Conservation (phyloP, 2,888 invertebrate species). For the Lasius fuliginosus region DNA sequence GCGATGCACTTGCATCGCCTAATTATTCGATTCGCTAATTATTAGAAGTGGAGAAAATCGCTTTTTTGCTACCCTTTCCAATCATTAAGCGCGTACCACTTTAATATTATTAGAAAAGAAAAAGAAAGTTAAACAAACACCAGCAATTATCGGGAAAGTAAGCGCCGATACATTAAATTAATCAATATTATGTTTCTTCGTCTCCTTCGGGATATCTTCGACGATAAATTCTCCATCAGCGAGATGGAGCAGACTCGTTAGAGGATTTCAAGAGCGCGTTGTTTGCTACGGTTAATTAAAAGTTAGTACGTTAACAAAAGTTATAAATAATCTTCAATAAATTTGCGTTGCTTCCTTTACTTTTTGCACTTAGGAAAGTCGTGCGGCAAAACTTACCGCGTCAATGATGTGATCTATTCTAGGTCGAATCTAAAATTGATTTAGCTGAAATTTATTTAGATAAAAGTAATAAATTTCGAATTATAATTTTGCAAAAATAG, state of each 20-base stretch:
- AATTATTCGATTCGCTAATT: constrained; percentile 17
- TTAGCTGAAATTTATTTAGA: constrained; percentile 5
- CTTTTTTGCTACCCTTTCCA: constrained; percentile 49
- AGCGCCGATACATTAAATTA: constrained; percentile 41
- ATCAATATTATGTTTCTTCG: constrained; percentile 50
- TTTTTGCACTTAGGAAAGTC: constrained; percentile 14
- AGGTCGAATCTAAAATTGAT: background rate
- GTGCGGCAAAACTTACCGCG: background rate
- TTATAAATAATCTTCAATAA: constrained; percentile 3
- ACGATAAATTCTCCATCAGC: background rate
- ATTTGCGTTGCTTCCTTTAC: background rate
- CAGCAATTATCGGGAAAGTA: constrained; percentile 62
- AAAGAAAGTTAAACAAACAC: constrained; percentile 74
- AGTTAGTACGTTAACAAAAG: constrained; percentile 13
- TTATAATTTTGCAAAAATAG: background rate
- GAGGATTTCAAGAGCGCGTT: background rate
- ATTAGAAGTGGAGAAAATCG: constrained; percentile 27
- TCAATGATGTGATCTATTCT: background rate
- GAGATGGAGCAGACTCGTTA: background rate
- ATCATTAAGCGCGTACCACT: constrained; percentile 38
- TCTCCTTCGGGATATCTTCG: background rate
- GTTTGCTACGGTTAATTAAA: constrained; percentile 14
- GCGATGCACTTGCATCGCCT: background rate
- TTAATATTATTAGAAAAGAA: constrained; percentile 41
- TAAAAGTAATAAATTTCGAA: background rate